Conservation (phyloP, 2,797 vertebrate genomes). For the Sardinella longiceps region DNA sequence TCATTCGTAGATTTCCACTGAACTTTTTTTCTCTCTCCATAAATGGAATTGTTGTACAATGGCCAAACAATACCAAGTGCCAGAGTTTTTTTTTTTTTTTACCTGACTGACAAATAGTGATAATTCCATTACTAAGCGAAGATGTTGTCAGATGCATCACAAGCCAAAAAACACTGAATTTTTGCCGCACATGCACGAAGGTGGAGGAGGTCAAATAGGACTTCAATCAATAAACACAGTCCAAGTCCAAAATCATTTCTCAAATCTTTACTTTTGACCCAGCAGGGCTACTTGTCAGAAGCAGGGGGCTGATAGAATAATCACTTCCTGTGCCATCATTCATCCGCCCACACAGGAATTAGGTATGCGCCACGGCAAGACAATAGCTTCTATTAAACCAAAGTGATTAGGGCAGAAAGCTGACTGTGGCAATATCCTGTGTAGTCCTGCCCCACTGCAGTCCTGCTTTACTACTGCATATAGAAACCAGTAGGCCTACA, state of each 20-base stretch:
- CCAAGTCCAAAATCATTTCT: slow-evolving; percentile 3
- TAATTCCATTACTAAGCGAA: background rate
- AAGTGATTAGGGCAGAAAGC: background rate
- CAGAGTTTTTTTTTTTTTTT: background rate
- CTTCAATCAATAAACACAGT: background rate
- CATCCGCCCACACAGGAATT: background rate
- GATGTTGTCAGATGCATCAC: background rate
- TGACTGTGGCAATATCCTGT: background rate
- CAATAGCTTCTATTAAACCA: background rate
- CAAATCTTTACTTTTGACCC: background rate
- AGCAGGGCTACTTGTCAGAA: background rate
- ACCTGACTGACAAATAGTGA: too few relatives aligned
- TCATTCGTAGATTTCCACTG: background rate
- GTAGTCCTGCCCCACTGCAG: background rate
- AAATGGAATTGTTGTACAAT: background rate
- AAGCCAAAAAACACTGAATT: background rate
- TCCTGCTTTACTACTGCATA: background rate
- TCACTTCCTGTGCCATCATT: background rate
- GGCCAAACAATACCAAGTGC: background rate
- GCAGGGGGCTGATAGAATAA: background rate
- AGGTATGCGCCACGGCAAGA: background rate
- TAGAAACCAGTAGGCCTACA: too few relatives aligned
- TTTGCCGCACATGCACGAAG: background rate
- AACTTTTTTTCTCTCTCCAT: background rate
- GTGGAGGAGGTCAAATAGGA: background rate